Evolutionary conservation across 2,888 invertebrate species (phyloP).

Genomic region (Diogma glabrata): DNA sequence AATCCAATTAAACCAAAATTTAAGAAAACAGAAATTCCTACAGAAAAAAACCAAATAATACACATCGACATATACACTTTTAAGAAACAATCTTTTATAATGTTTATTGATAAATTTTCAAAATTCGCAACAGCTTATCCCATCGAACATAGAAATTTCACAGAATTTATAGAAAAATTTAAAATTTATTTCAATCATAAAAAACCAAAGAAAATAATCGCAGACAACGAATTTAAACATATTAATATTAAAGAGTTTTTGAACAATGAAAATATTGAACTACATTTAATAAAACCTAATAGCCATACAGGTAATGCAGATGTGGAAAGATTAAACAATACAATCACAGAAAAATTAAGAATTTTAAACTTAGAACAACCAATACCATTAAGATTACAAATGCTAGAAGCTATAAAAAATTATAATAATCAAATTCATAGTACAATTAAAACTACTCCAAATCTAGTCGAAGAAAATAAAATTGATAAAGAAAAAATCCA

Average conservation of each 20-base stretch:
- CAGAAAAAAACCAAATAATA: slow-evolving; percentile 1
- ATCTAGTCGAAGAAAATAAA: too few relatives aligned
- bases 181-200: slow-evolving; percentile 3
- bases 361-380: neutral
- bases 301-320: neutral
- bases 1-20: slow-evolving; percentile 1
- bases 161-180: slow-evolving; percentile 7
- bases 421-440: neutral
- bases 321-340: slow-evolving; percentile 2
- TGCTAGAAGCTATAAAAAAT: too few relatives aligned
- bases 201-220: slow-evolving; percentile 6
- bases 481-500: neutral
- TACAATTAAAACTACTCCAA: neutral
- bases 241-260: neutral
- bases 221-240: slow-evolving; percentile 4
- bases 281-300: neutral
- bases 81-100: slow-evolving; percentile 6
- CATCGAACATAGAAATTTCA: neutral
- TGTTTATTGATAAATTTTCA: slow-evolving; percentile 11
- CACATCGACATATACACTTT: slow-evolving; percentile 7
- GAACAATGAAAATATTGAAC: neutral
- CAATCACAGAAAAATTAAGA: slow-evolving; percentile 8
- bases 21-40: neutral
- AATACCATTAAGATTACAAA: neutral
- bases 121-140: slow-evolving; percentile 7